These are phyloP conservation scores for Neotoxoptera formosana DNA, from an alignment of 1,140 invertebrate species.

Conservation along the genomic window DNA sequence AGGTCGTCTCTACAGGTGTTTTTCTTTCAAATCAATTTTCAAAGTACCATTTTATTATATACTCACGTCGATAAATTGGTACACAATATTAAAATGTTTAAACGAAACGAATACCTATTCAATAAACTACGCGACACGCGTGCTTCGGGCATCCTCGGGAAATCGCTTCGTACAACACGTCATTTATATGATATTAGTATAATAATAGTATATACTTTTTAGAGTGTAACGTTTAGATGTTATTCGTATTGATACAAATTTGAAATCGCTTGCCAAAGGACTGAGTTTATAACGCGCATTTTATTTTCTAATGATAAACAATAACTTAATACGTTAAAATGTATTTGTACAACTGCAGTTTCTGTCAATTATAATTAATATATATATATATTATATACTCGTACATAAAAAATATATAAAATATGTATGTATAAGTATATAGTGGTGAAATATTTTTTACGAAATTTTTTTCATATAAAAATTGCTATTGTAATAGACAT, in stretches of 20 bases:
- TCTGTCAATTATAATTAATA: not conserved
- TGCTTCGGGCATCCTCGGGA: not conserved
- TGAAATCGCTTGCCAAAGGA: constrained; percentile 49
- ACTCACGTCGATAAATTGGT: not conserved
- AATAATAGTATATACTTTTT: not conserved
- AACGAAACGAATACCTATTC: not conserved
- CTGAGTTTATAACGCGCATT: constrained; percentile 34
- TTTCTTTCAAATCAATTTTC: not conserved
- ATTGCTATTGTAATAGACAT: not conserved
- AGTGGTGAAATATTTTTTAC: not conserved
- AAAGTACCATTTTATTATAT: not conserved
- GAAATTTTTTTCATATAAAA: not conserved
- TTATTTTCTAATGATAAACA: constrained; percentile 45
- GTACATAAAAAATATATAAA: no score
- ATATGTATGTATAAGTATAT: not conserved
- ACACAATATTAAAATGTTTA: not conserved
- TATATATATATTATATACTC: not conserved
- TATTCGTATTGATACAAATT: constrained; percentile 26
- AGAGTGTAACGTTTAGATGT: constrained; percentile 36
- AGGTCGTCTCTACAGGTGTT: no score
- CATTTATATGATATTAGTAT: not conserved
- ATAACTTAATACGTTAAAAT: constrained; percentile 1
- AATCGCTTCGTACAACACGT: not conserved
- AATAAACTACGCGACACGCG: not conserved
- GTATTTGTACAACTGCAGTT: not conserved